Base-by-base conservation (phyloP, 2,888 invertebrate species). In the Dioctria linearis region DNA sequence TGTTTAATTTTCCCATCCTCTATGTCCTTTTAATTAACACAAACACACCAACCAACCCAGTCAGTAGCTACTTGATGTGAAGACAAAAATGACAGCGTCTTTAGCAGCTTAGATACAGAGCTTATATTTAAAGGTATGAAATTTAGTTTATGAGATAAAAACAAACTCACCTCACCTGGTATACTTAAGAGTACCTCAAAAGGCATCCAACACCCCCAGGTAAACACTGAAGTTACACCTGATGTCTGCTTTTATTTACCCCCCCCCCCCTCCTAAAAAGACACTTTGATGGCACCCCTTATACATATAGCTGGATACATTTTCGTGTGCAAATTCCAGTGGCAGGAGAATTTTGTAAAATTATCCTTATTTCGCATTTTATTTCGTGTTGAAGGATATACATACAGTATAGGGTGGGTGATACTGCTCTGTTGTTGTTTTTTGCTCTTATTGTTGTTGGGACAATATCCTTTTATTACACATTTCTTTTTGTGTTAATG, bases 121-220 rank as follows among this genome's bases (percentile, higher is more conserved):
- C 54, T 54, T 54, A 54, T 54, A 11, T 54, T 54, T 54, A 3
- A 54, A 54, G 54, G 54, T 54, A 54, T 54, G 54, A 54, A 54
- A 11, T 54, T 11, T 11, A 54, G 11, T 8, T 54, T 54, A 54
- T 54, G 54, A 54, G 54, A 54, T 54, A 54, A 54, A 54, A 54
- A 54, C 54, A 54, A 54, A n/a, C 54, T 54, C 11, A 54, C 54
- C 54, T 54, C 54, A 54, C 54, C 54, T 54, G 54, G 54, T 54
- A 25, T 25, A 3, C 54, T 54, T 54, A 54, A 54, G 54, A 54
- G 54, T n/a, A 6, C 54, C 54, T 54, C 9, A 54, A 54, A 54
- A 54, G 54, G 54, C 11, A 54, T 54, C 54, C 54, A 25, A 25
- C 25, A 54, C 3, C 54, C 3, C 54, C 6, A 11, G n/a, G 54